Base-by-base conservation (phyloP, 1,140 invertebrate species). In the Galendromus occidentalis region DNA sequence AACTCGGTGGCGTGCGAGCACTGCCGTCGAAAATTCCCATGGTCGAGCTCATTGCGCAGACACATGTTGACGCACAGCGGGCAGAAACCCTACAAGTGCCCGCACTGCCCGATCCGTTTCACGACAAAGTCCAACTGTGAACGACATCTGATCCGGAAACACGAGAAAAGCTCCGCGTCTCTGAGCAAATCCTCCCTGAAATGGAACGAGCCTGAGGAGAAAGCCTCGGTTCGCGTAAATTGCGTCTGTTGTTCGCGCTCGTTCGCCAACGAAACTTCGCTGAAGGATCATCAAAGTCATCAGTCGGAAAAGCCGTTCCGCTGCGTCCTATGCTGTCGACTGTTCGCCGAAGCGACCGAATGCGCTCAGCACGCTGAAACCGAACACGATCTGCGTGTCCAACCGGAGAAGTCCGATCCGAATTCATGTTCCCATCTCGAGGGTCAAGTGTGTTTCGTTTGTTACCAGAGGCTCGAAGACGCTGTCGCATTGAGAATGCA, bases 51-150 rank as follows among this genome's bases (percentile, higher is more conserved):
- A 0, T 78, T 97, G 12, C 82, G 90, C 2, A 80, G 91, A 2
- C 92, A 96, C 74, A 86, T 95, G 28, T 80, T 92, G 0, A 94
- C 90, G 0, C 90, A 94, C 71, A 94, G 89, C 4, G 92, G 92
- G 4, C 90, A 95, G 73, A 96, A 96, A 72, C 93, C 93, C 0
- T 96, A 86, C 77, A 89, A 92, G 73, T 96, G 93, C 75, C 84
- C 85, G 1, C 84, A 89, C 69, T 97, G 93, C 73, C 85, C 86
- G 0, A 79, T 95, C 0, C 81, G 90, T 0, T 97, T 97, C 75
- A 96, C 92, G 2, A 97, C 92, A 0, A 96, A 96, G 72, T 93
- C 89, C 1, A 97, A 97, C 74, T 91, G 93, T 74, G 93, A 96
- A 70, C 84, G 92, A 17, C 93, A 97, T 74, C 74, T 96, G 64